These are phyloP conservation scores for Aegypius monachus DNA, from an alignment of 2,113 vertebrate genomes.

Conservation along the genomic window DNA sequence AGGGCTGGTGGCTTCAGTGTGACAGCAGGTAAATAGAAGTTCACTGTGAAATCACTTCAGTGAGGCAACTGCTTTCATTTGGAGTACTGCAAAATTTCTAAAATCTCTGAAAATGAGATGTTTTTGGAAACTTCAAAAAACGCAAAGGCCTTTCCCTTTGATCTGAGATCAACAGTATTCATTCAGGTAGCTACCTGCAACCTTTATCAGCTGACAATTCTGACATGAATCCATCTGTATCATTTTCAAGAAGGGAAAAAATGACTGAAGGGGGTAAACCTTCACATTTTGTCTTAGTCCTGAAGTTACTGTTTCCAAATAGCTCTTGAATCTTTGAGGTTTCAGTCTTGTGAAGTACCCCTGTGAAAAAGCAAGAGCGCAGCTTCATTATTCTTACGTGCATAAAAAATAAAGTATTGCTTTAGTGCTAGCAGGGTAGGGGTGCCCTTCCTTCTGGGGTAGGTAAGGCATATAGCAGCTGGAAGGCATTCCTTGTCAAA, in stretches of 20 bases:
- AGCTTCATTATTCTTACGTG: not conserved
- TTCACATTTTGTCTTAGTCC: not conserved
- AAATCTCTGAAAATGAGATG: not conserved
- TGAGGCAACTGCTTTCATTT: not conserved
- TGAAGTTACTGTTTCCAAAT: not conserved
- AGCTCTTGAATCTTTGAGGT: not conserved
- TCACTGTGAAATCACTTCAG: not conserved
- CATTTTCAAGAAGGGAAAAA: not conserved
- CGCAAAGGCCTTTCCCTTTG: not conserved
- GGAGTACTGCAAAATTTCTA: not conserved
- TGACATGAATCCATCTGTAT: not conserved
- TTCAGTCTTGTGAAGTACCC: not conserved
- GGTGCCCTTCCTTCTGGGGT: not conserved
- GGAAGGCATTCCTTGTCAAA: not conserved
- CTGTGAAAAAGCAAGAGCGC: not conserved
- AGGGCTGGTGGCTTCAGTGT: not conserved
- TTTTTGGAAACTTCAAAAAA: not conserved
- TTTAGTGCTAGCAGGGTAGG: no score
- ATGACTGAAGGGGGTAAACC: not conserved
- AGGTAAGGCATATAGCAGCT: not conserved
- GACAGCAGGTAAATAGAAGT: not conserved
- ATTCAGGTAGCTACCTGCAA: not conserved
- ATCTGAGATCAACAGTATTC: not conserved
- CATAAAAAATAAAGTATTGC: not conserved
- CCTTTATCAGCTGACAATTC: not conserved